Evolutionary conservation across 1,140 invertebrate species (phyloP), one percentile per base, ranked within the genome.

Genomic region (Eriosoma lanigerum): DNA sequence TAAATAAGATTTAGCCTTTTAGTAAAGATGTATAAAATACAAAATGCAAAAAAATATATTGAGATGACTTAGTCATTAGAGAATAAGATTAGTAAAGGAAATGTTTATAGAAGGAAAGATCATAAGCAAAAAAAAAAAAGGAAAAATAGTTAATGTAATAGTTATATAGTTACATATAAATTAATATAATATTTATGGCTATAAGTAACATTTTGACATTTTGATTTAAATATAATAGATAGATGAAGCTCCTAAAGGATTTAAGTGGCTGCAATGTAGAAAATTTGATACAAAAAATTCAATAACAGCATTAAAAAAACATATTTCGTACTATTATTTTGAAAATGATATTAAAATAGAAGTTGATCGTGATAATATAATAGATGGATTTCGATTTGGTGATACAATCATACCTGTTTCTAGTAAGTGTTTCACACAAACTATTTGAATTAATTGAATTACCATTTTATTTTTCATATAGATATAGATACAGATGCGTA

Each of bases 301-400:
- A 58, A 60, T 76, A 44, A 60, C 73, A 24, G 29, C 5, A 60
- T 24, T 60, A 19, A 46, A 46, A 29, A 76, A 56, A 26, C 52
- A 60, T 8, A 76, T 38, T 44, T 26, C 38, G 12, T 76, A 76
- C 6, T 60, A 19, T 48, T 76, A 60, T 26, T 15, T 60, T 9
- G n/a, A 76, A 29, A 76, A 76, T 26, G 56, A 21, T 17, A 17
- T 24, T 17, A 15, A 76, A 46, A 48, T 21, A 76, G 21, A 58
- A 60, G 56, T 76, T 24, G 38, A 76, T 26, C 19, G 21, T 24
- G 29, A 58, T 19, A 1, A 60, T 76, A 44, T 76, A 76, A 76
- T 76, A 38, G 38, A 76, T 76, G 73, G 52, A 58, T 76, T 76
- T 60, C 32, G 56, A 12, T 76, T 76, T 76, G 73, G 73, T 60